These are phyloP conservation scores for Eulacestoma nigropectus DNA, from an alignment of 2,113 vertebrate species.

Conservation along the genomic window DNA sequence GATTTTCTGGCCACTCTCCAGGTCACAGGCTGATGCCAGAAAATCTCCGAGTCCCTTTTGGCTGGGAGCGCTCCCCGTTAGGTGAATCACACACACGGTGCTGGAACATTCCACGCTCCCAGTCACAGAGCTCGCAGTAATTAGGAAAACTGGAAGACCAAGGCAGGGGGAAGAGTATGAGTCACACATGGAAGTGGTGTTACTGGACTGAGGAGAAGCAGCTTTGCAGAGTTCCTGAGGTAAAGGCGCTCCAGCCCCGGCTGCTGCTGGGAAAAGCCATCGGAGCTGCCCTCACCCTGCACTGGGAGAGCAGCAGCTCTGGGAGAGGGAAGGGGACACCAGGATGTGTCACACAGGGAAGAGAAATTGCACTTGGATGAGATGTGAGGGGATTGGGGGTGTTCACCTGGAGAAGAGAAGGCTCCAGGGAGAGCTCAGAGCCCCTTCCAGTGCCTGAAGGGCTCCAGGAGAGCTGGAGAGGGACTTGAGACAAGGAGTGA, in stretches of 20 bases:
- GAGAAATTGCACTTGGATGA: not conserved
- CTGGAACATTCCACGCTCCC: constrained; percentile 59
- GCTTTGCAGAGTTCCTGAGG: not conserved
- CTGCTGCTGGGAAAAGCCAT: not conserved
- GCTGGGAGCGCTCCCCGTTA: constrained; percentile 27
- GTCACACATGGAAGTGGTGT: constrained; percentile 16
- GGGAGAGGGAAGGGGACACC: not conserved
- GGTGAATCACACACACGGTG: constrained; percentile 51
- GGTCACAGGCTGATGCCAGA: constrained; percentile 28
- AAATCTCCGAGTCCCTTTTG: constrained; percentile 39
- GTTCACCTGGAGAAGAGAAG: not conserved
- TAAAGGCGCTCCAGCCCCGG: not conserved
- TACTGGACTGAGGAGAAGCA: not conserved
- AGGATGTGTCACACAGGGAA: not conserved
- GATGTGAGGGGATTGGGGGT: not conserved
- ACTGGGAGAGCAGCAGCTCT: not conserved
- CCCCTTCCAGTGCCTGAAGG: not conserved
- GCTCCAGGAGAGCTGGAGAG: not conserved
- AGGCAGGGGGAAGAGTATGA: constrained; percentile 11
- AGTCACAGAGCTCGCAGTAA: constrained; percentile 45
- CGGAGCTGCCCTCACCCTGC: not conserved
- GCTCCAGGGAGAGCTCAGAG: not conserved
- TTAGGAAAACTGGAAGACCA: constrained; percentile 52
- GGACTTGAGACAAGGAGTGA: not conserved
- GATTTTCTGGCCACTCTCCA: constrained; percentile 53